phyloP scores from a whole-genome alignment of 2,888 invertebrate species.

The Eremobia ochroleuca region DNA sequence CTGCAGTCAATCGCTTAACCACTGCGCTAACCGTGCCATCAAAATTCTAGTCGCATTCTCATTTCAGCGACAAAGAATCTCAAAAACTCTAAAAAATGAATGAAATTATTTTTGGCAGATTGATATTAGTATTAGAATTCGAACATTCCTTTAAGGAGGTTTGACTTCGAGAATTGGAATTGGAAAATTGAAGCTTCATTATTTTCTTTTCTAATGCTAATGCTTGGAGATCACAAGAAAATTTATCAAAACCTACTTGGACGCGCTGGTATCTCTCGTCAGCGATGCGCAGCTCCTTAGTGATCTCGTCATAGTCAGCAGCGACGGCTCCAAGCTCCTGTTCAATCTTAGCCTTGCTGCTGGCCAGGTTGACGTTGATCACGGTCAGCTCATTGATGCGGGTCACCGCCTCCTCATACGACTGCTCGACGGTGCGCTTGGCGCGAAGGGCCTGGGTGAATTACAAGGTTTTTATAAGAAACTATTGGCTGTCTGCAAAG shows the following conservation, averaged over 20 bases:
- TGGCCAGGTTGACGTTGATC: slow-evolving; percentile 98
- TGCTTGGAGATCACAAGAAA: not conserved
- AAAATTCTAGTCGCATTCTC: not conserved
- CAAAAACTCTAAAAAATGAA: not conserved
- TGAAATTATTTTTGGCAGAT: not conserved
- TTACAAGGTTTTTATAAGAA: slow-evolving; percentile 28
- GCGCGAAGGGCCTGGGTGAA: slow-evolving; percentile 95
- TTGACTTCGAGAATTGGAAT: too few species aligned
- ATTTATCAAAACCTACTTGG: slow-evolving; percentile 85
- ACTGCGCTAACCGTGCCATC: too few species aligned
- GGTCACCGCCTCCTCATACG: slow-evolving; percentile 97
- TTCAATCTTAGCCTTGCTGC: slow-evolving; percentile 98
- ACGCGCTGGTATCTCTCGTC: slow-evolving; percentile 99
- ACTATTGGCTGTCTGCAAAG: not conserved
- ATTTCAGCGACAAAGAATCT: not conserved
- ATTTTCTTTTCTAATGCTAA: not conserved
- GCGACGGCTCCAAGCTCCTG: slow-evolving; percentile 97
- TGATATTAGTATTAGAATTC: not conserved
- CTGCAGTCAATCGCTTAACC: too few species aligned
- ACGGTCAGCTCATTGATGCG: slow-evolving; percentile 98
- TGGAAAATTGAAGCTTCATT: not conserved
- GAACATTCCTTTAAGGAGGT: not conserved
- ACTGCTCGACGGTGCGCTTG: slow-evolving; percentile 97
- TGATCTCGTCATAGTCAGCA: slow-evolving; percentile 99
- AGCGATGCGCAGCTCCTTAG: slow-evolving; percentile 97